A percentile compares a stretch with the other conserved stretches of the same genome.
phyloP scores from a whole-genome alignment of 1,140 invertebrate species.

The Dinoponera quadriceps region DNA sequence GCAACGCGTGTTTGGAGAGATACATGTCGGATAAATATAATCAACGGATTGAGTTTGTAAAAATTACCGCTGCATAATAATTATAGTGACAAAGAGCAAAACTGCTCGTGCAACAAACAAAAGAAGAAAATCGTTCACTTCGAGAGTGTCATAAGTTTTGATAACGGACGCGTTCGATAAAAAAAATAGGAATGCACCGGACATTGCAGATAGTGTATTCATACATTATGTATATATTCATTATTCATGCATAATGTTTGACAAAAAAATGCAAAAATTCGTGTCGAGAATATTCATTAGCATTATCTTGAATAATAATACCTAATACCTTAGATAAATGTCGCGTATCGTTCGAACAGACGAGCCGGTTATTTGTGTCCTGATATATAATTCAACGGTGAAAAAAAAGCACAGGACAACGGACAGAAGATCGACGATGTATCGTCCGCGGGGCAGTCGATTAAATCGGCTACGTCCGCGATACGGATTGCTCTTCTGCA shows the following conservation, averaged over 20 bases:
- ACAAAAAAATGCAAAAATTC: constrained; percentile 9
- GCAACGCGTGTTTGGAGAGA: too few relatives aligned
- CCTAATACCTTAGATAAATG: constrained; percentile 29
- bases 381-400: constrained; percentile 32
- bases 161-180: not conserved
- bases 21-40: too few relatives aligned
- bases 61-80: too few relatives aligned
- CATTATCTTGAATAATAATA: constrained; percentile 33
- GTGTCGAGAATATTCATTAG: constrained; percentile 44
- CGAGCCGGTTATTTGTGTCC: constrained; percentile 37
- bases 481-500: constrained; percentile 50
- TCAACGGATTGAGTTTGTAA: too few relatives aligned
- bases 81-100: too few relatives aligned
- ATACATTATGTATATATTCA: too few relatives aligned
- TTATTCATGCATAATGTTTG: too few relatives aligned
- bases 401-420: constrained; percentile 25
- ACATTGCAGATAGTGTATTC: constrained; percentile 1
- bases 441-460: constrained; percentile 42
- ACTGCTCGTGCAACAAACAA: not conserved
- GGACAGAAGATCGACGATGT: constrained; percentile 46
- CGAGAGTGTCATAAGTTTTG: not conserved
- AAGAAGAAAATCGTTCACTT: not conserved
- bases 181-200: not conserved
- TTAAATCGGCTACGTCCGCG: constrained; percentile 42
- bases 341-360: not conserved